Percentiles rank a stretch among this genome's conserved stretches.
These are phyloP conservation scores for Muraenolepis orangiensis DNA, from an alignment of 2,797 vertebrate genomes.

Conservation along the genomic window DNA sequence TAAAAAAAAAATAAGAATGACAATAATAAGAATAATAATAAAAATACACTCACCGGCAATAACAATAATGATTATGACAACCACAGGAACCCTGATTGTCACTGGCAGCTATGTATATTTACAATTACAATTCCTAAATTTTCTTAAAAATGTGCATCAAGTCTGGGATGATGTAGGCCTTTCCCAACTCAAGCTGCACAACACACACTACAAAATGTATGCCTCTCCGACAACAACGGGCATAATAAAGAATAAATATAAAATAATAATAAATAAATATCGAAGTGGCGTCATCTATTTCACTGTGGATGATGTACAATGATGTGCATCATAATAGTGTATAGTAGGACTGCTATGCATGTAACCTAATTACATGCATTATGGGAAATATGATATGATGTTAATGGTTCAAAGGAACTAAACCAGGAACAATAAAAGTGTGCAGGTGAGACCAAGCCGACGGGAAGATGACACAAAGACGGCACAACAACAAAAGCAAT, in stretches of 20 bases:
- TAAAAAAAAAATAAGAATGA: neutral
- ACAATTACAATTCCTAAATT: neutral
- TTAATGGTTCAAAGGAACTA: neutral
- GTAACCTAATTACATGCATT: neutral
- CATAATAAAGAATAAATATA: slow-evolving; percentile 23
- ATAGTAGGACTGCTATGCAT: neutral
- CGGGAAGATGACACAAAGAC: slow-evolving; percentile 61
- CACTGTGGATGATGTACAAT: neutral
- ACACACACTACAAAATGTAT: slow-evolving; percentile 17
- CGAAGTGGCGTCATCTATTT: neutral
- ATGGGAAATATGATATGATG: neutral
- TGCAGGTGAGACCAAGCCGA: slow-evolving; percentile 61
- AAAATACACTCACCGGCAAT: neutral
- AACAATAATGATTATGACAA: neutral
- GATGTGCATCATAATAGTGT: neutral
- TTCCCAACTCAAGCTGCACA: slow-evolving; percentile 22
- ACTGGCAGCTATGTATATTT: neutral
- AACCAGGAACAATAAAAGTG: slow-evolving; percentile 5
- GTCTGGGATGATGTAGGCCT: slow-evolving; percentile 32
- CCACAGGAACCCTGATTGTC: neutral
- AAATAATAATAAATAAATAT: too few species aligned
- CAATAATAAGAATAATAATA: slow-evolving; percentile 9
- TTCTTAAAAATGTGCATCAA: too few species aligned
- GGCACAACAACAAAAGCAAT: slow-evolving; percentile 63
- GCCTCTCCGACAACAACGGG: slow-evolving; percentile 43